Percentiles rank a stretch among this genome's conserved stretches.
These are phyloP conservation scores for Galaxias olidus DNA, from an alignment of 2,797 vertebrate species.

Conservation along the genomic window DNA sequence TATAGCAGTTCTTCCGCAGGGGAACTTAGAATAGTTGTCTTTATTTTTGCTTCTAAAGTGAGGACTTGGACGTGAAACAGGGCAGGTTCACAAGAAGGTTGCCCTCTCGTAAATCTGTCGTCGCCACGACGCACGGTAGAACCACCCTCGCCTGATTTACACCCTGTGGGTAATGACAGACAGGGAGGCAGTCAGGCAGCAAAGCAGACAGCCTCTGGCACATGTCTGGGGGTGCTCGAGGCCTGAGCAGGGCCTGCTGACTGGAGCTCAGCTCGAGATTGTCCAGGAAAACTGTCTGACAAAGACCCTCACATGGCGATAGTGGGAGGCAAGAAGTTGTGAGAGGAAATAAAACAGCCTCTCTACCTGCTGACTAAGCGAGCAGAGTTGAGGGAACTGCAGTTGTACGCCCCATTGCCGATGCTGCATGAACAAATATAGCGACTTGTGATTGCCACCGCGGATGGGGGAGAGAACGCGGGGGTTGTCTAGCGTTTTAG, in stretches of 20 bases:
- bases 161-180: constrained; percentile 65
- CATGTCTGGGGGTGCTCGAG: constrained; percentile 34
- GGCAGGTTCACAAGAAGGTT: constrained; percentile 62
- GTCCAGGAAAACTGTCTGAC: constrained; percentile 53
- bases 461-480: background rate
- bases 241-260: background rate
- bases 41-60: constrained; percentile 31
- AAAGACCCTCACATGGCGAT: constrained; percentile 44
- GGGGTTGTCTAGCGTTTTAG: constrained; percentile 35
- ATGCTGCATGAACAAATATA: constrained; percentile 29
- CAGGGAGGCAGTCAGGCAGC: constrained; percentile 27
- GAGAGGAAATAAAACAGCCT: constrained; percentile 25
- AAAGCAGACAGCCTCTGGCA: constrained; percentile 39
- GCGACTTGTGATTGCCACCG: background rate
- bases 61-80: constrained; percentile 39
- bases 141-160: constrained; percentile 63
- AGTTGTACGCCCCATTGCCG: background rate
- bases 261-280: constrained; percentile 37
- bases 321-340: constrained; percentile 27
- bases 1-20: constrained; percentile 20
- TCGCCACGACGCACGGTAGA: constrained; percentile 51
- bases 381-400: background rate
- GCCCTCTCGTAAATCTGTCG: constrained; percentile 73
- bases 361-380: constrained; percentile 40
- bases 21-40: constrained; percentile 9